Evolutionary conservation across 2,113 vertebrate genomes (phyloP).

Genomic region (Sorex araneus): DNA sequence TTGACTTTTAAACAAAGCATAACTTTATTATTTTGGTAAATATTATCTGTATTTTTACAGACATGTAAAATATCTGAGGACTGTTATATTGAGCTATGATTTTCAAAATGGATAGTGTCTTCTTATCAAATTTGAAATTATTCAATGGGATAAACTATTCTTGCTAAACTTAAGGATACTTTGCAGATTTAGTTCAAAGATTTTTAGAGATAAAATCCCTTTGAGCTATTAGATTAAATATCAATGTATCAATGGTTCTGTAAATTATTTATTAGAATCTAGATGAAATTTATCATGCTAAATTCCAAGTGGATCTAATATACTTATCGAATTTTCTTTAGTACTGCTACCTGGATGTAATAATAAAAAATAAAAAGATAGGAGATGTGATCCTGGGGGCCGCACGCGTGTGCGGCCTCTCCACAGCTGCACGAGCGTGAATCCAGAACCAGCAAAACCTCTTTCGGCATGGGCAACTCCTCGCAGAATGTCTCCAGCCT

Average conservation of each 20-base stretch:
- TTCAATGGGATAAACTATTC: conserved; percentile 24
- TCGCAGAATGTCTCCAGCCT: too few relatives aligned
- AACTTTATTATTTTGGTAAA: conserved; percentile 20
- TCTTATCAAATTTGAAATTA: conserved; percentile 16
- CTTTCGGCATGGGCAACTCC: too few relatives aligned
- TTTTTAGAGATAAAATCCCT: conserved; percentile 5
- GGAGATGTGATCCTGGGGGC: too few relatives aligned
- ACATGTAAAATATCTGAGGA: background rate
- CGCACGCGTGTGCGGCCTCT: too few relatives aligned
- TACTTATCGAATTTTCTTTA: conserved; percentile 3
- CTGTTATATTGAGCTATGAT: background rate
- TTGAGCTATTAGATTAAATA: conserved; percentile 64
- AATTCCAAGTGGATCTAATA: background rate
- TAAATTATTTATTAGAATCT: conserved; percentile 57
- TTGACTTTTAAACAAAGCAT: background rate
- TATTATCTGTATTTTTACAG: background rate
- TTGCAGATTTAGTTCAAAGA: conserved; percentile 56
- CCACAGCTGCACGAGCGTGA: too few relatives aligned
- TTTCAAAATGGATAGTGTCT: conserved; percentile 31
- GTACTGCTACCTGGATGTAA: background rate
- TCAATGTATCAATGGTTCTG: conserved; percentile 61
- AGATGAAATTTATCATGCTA: conserved; percentile 14
- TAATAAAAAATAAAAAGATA: background rate
- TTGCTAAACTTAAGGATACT: conserved; percentile 45
- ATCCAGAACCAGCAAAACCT: too few relatives aligned